Evolutionary conservation across 2,797 vertebrate species (phyloP).

Genomic region (Tragelaphus eurycerus): DNA sequence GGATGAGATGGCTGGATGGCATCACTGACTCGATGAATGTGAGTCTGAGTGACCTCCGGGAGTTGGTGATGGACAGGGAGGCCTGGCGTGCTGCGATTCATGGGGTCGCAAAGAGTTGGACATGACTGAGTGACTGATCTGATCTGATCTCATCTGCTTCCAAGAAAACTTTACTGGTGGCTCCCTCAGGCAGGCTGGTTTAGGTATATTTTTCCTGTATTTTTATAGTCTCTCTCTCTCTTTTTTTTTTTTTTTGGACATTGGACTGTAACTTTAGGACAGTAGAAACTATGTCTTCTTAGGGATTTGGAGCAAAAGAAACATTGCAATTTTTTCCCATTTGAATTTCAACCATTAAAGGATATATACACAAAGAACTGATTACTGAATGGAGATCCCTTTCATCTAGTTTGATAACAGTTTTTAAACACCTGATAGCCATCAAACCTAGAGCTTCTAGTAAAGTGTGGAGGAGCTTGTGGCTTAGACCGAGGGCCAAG

Average conservation of each 20-base stretch:
- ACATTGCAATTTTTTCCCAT: neutral
- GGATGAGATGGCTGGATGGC: too few species aligned
- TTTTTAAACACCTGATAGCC: neutral
- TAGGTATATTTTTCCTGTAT: neutral
- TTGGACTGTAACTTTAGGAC: neutral
- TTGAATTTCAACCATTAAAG: neutral
- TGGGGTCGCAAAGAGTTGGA: too few species aligned
- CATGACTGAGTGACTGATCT: too few species aligned
- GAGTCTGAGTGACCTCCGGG: too few species aligned
- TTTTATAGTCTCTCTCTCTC: neutral
- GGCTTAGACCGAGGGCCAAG: neutral
- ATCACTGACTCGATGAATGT: too few species aligned
- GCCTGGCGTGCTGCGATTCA: too few species aligned
- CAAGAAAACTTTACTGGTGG: neutral
- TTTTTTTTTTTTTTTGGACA: neutral
- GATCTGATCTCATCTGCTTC: too few species aligned
- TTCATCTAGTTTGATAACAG: neutral
- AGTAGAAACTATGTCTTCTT: neutral
- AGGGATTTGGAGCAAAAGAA: neutral
- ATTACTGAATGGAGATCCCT: neutral
- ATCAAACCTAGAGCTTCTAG: neutral
- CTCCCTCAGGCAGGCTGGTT: neutral
- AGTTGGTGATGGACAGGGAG: too few species aligned
- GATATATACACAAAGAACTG: neutral
- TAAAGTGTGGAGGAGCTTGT: neutral